phyloP scores from a whole-genome alignment of 2,888 invertebrate species.

The Rugalucina vietnamica region DNA sequence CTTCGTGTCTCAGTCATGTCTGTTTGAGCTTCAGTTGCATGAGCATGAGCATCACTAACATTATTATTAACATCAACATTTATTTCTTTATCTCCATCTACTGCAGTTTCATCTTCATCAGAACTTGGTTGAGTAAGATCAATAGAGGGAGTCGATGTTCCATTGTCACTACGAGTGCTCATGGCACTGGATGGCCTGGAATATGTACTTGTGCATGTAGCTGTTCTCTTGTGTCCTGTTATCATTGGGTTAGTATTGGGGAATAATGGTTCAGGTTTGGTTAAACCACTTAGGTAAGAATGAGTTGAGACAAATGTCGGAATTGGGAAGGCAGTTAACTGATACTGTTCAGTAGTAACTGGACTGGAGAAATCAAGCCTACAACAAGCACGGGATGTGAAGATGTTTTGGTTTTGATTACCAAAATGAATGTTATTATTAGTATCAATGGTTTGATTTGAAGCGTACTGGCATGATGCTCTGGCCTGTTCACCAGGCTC shows the following conservation, averaged over 20 bases:
- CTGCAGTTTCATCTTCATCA: background rate
- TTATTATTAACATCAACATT: background rate
- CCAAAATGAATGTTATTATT: background rate
- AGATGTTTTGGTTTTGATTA: background rate
- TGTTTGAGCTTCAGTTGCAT: background rate
- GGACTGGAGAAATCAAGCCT: conserved; percentile 44
- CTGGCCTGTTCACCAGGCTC: background rate
- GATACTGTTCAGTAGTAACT: background rate
- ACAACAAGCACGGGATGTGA: background rate
- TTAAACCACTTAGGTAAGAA: conserved; percentile 30
- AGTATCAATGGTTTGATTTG: conserved; percentile 5
- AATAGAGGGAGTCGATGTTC: background rate
- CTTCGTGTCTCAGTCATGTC: background rate
- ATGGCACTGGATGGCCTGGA: background rate
- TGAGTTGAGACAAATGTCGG: conserved; percentile 45
- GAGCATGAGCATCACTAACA: background rate
- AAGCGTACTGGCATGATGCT: conserved; percentile 16
- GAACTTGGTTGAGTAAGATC: background rate
- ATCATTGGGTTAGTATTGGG: background rate
- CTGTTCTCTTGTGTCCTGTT: background rate
- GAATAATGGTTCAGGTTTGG: conserved; percentile 29
- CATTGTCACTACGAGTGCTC: background rate
- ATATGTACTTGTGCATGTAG: background rate
- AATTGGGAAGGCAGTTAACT: background rate
- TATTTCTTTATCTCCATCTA: background rate